These are phyloP conservation scores for Pachyuromys duprasi DNA, from an alignment of 2,797 vertebrate species.

Conservation along the genomic window DNA sequence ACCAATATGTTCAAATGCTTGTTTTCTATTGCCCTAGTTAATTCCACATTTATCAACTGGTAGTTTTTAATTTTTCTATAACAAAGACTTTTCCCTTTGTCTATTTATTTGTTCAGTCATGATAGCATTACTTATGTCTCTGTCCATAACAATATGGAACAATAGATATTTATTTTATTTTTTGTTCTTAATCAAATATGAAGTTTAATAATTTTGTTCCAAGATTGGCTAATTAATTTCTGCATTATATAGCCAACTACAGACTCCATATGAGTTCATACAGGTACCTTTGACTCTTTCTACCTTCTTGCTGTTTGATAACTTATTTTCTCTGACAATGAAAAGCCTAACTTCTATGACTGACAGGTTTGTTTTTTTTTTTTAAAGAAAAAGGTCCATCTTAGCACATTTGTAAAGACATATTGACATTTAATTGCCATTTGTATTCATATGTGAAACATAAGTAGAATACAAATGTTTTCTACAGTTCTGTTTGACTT, in stretches of 20 bases:
- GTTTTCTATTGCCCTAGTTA: conserved; percentile 33
- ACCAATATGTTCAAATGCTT: not conserved
- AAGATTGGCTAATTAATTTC: not conserved
- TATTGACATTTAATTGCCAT: not conserved
- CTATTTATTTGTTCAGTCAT: conserved; percentile 6
- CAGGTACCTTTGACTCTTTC: not conserved
- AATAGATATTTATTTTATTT: not conserved
- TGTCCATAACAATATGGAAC: not conserved
- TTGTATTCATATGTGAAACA: not conserved
- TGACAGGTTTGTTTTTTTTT: not conserved
- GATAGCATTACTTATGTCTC: not conserved
- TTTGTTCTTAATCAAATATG: conserved; percentile 15
- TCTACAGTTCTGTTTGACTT: not conserved
- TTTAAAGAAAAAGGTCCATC: not conserved
- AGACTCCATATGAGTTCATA: not conserved
- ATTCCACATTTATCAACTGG: not conserved
- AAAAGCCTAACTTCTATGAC: not conserved
- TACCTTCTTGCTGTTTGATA: conserved; percentile 7
- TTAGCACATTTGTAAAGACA: not conserved
- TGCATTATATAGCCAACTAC: not conserved
- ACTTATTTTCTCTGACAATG: not conserved
- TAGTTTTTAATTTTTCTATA: not conserved
- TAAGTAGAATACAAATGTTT: not conserved
- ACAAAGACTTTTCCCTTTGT: not conserved
- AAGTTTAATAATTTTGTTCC: not conserved